Evolutionary conservation across 2,888 invertebrate genomes (phyloP), one percentile per base, ranked within the genome.

Genomic region (Drosophila mayaguana): DNA sequence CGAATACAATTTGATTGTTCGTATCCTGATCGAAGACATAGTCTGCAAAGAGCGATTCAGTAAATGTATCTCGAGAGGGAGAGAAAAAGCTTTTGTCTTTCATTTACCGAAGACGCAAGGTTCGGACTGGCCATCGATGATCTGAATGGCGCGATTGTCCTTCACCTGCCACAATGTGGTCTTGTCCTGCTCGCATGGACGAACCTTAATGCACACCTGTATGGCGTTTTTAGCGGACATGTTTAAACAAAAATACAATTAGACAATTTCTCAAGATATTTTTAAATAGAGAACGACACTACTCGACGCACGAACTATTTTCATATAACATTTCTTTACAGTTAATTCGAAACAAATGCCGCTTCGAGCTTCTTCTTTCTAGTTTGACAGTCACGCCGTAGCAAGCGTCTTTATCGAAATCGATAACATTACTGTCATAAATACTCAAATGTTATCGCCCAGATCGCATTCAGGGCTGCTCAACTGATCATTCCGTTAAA

Each of bases 121-220:
- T 7, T 94, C 94, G 7, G 94, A 91, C 36, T 93, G 94, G 11
- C 94, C 93, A 80, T 95, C 95, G 0, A 94, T 88, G 67, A 95
- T 94, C 72, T 94, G 93, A 11, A 96, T 94, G 0, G 94, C 93
- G 78, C 95, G 54, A 0, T 70, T 94, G 55, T 94, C 94, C 57
- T 94, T 93, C 38, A 95, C 94, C 45, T 93, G 93, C 96, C 96
- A 96, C 88, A 95, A 94, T 69, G 93, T 92, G 81, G 94, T 94
- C 8, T 94, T 94, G 45, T 95, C 94, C 54, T 94, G 93, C 92
- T 96, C 96, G 51, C 83, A 75, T 8, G 84, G 84, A 9, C 96
- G 94, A 74, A 96, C 94, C 93, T 96, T 96, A 70, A 96, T 95
- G 67, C 95, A 96, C 61, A 96, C 96, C 94, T 96, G 95, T 57